phyloP scores from a whole-genome alignment of 2,113 vertebrate species.

The Lutjanus erythropterus region DNA sequence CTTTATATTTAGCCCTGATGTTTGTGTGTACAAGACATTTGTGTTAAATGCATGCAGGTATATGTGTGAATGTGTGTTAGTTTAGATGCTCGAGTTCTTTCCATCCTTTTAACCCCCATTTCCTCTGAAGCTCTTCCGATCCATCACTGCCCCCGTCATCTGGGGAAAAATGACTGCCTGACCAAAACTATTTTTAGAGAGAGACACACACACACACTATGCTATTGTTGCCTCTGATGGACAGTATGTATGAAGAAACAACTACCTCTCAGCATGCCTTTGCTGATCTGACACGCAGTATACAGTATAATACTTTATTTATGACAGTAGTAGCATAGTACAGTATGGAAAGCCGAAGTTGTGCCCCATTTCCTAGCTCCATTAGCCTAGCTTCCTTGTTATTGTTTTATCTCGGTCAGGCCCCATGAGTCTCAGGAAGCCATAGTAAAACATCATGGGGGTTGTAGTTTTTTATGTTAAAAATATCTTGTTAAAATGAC shows the following conservation, averaged over 20 bases:
- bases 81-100: neutral
- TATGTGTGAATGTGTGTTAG: neutral
- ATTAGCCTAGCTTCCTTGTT: neutral
- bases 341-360: slow-evolving; percentile 12
- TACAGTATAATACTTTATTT: slow-evolving; percentile 25
- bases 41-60: neutral
- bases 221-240: slow-evolving; percentile 9
- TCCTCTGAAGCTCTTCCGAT: slow-evolving; percentile 20
- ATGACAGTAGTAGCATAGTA: slow-evolving; percentile 1
- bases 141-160: slow-evolving; percentile 48
- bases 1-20: neutral
- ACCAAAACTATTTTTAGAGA: slow-evolving; percentile 48
- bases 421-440: neutral
- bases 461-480: neutral
- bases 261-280: neutral
- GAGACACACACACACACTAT: neutral
- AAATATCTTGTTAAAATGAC: neutral
- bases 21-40: neutral
- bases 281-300: neutral
- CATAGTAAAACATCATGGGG: neutral
- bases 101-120: slow-evolving; percentile 50
- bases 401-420: too few relatives aligned
- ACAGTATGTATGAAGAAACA: slow-evolving; percentile 8
- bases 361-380: slow-evolving; percentile 14
- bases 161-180: slow-evolving; percentile 16